Evolutionary conservation across 2,113 vertebrate species (phyloP).

Genomic region (Plecotus auritus): DNA sequence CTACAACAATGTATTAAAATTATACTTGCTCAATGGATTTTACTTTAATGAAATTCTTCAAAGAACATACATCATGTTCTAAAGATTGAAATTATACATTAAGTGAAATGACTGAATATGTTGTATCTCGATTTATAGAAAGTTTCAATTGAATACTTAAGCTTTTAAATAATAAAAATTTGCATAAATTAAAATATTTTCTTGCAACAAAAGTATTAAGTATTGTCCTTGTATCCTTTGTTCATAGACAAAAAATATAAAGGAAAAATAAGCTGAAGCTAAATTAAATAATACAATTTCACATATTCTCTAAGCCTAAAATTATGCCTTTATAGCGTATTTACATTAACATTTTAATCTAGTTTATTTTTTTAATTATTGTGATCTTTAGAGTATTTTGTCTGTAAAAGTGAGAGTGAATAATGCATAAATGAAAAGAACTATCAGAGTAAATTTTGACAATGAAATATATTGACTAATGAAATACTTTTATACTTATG

Average conservation of each 20-base stretch:
- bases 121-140: slow-evolving; percentile 76
- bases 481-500: not conserved
- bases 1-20: slow-evolving; percentile 81
- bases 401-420: slow-evolving; percentile 6
- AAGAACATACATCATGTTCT: slow-evolving; percentile 78
- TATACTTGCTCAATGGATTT: slow-evolving; percentile 82
- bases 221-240: slow-evolving; percentile 60
- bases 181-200: slow-evolving; percentile 75
- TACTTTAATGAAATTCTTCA: slow-evolving; percentile 84
- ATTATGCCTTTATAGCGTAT: not conserved
- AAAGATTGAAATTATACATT: slow-evolving; percentile 81
- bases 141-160: slow-evolving; percentile 76
- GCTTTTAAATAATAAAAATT: slow-evolving; percentile 79
- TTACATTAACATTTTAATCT: slow-evolving; percentile 29
- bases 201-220: slow-evolving; percentile 62
- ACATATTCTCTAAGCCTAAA: not conserved
- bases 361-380: slow-evolving; percentile 16
- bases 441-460: not conserved
- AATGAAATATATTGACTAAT: not conserved
- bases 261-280: slow-evolving; percentile 69
- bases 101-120: slow-evolving; percentile 78
- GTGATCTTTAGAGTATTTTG: slow-evolving; percentile 16
- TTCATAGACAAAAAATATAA: slow-evolving; percentile 68
- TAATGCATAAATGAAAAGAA: slow-evolving; percentile 20
- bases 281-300: slow-evolving; percentile 7